Evolutionary conservation across 2,113 vertebrate genomes (phyloP), one percentile per base, ranked within the genome.

Genomic region (Psophia crepitans): DNA sequence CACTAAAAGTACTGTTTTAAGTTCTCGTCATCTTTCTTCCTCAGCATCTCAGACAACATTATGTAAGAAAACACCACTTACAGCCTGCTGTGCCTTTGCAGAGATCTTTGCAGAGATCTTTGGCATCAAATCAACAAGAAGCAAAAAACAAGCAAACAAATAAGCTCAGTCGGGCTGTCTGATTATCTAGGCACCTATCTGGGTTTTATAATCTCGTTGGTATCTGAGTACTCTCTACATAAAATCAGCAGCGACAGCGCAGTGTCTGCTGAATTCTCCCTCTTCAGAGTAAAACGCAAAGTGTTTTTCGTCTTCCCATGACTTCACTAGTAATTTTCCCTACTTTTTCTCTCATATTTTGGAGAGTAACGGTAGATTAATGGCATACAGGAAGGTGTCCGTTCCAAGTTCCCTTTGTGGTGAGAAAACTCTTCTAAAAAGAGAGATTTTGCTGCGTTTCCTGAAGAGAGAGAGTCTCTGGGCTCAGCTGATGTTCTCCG

Each of bases 71-170:
- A 94, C n/a, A 32, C 12, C 5, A 73, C 68, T 92, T 93, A 35
- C 57, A 91, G 87, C 44, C 61, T 91, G 43, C 53, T 84, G 46
- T 78, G 57, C 49, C 64, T 89, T 91, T 81, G 85, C 19, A 8
- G 78, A 79, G 81, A 97, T 95, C 91, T 95, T 93, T 93, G 54
- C 58, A 92, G 88, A 88, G 75, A 96, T 96, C 96, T 97, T 95
- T 97, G 96, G 93, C 96, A 93, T 68, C 57, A 89, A 91, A 79
- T 91, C 96, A 96, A 82, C 81, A 76, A 57, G 82, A 82, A 96
- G 57, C 48, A 75, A 90, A 90, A 77, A 84, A 15, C 16, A 92
- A 57, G 84, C 56, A 94, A 93, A 87, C 65, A 96, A 95, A 84
- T 79, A 96, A 93, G 19, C 39, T 94, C 66, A 76, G 81, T 66